Conservation (phyloP, 1,140 invertebrate species). For the Bombus fervidus region DNA sequence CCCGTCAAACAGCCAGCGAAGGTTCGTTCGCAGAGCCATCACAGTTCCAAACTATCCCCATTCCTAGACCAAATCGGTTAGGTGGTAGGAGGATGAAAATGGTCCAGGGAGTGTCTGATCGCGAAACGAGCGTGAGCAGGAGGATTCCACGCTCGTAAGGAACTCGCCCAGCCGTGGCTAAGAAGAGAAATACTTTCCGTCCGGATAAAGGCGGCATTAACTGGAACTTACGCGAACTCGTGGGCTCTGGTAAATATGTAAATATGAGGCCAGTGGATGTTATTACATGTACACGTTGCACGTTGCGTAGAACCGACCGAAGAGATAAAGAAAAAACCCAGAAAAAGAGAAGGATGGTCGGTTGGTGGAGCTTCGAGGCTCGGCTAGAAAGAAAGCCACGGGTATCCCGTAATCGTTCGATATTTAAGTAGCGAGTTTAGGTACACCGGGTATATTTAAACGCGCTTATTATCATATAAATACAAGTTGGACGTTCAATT, state of each 20-base stretch:
- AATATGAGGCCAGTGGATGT: constrained; percentile 68
- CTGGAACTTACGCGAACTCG: constrained; percentile 73
- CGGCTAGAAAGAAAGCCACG: constrained; percentile 44
- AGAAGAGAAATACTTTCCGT: constrained; percentile 51
- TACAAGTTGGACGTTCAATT: constrained; percentile 83
- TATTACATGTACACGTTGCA: constrained; percentile 67
- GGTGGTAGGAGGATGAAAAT: background rate
- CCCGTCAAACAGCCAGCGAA: constrained; percentile 29
- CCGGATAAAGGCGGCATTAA: constrained; percentile 69
- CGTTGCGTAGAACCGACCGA: constrained; percentile 6
- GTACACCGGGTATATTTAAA: constrained; percentile 82
- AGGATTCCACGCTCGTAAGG: background rate
- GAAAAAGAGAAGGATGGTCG: background rate
- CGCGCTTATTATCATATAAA: constrained; percentile 83
- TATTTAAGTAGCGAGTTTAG: constrained; percentile 82
- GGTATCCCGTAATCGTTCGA: constrained; percentile 74
- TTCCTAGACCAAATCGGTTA: constrained; percentile 24
- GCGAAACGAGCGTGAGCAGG: background rate
- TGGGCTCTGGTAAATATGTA: constrained; percentile 71
- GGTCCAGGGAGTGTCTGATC: background rate
- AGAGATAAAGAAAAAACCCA: constrained; percentile 35
- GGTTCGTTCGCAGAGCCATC: constrained; percentile 9
- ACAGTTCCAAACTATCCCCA: constrained; percentile 32
- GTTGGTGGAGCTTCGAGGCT: background rate
- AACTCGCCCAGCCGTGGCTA: background rate